Conservation (phyloP, 2,113 vertebrate species). For the Apodemus sylvaticus region DNA sequence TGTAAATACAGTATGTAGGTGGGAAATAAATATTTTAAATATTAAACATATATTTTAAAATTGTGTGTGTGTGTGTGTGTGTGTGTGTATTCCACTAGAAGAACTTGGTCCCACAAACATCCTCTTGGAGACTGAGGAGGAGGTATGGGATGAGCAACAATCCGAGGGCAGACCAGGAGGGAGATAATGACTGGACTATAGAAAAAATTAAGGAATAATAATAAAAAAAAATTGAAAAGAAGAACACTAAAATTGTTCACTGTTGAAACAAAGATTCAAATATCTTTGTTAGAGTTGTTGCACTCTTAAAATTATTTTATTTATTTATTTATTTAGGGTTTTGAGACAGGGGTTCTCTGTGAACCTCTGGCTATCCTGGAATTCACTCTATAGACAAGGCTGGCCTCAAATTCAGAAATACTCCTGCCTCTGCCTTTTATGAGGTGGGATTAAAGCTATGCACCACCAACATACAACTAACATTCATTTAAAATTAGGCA, state of each 20-base stretch:
- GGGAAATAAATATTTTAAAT: not conserved
- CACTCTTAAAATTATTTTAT: not conserved
- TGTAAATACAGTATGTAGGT: not conserved
- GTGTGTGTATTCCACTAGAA: not conserved
- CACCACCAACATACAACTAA: not conserved
- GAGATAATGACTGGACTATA: fast-evolving
- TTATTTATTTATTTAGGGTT: not conserved
- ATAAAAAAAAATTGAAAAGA: not conserved
- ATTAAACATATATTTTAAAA: no score
- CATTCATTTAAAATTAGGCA: not conserved
- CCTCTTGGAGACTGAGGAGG: no score
- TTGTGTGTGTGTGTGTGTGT: no score
- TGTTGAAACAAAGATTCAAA: conserved; percentile 14
- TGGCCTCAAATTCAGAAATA: not conserved
- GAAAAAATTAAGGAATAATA: not conserved
- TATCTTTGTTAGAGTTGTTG: not conserved
- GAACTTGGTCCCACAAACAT: not conserved
- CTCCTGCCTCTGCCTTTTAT: not conserved
- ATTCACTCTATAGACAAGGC: not conserved
- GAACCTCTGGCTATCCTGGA: not conserved
- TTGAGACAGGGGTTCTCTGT: not conserved
- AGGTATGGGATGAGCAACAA: no score
- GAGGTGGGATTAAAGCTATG: not conserved
- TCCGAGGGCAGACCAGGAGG: no score
- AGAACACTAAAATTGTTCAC: not conserved